A percentile compares a stretch with the other conserved stretches of the same genome.
phyloP scores from a whole-genome alignment of 2,888 invertebrate genomes.

The Drosophila imparisetae region DNA sequence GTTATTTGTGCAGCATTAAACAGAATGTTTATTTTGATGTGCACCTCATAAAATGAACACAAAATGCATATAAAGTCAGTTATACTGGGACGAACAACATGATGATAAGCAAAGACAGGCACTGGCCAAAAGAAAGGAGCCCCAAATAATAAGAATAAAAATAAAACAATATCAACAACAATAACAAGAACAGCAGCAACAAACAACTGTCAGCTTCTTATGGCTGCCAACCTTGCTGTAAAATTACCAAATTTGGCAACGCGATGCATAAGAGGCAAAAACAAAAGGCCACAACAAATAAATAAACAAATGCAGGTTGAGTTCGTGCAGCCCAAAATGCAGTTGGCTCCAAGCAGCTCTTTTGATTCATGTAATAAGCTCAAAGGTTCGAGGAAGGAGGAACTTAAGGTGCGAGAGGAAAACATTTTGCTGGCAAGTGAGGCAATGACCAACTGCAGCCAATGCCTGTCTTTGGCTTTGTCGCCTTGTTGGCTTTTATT shows the following conservation, averaged over 20 bases:
- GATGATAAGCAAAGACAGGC: constrained; percentile 42
- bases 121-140: constrained; percentile 26
- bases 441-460: constrained; percentile 29
- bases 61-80: constrained; percentile 71
- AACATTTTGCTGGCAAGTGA: constrained; percentile 11
- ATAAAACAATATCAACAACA: constrained; percentile 15
- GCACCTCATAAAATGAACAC: constrained; percentile 52
- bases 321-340: constrained; percentile 36
- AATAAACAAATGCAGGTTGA: constrained; percentile 72
- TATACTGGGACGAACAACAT: constrained; percentile 9
- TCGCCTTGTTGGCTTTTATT: constrained; percentile 1
- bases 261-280: constrained; percentile 20
- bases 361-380: constrained; percentile 53
- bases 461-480: constrained; percentile 29
- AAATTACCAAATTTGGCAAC: constrained; percentile 62
- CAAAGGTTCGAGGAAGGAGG: neutral
- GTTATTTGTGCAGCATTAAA: constrained; percentile 27
- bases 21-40: constrained; percentile 61
- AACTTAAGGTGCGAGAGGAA: neutral
- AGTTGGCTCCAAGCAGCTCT: constrained; percentile 26
- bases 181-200: constrained; percentile 25
- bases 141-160: constrained; percentile 33
- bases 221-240: constrained; percentile 40
- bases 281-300: constrained; percentile 56
- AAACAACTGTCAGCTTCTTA: constrained; percentile 43